Evolutionary conservation across 2,888 invertebrate genomes (phyloP), one percentile per base, ranked within the genome.

Genomic region (Cotesia congregata): DNA sequence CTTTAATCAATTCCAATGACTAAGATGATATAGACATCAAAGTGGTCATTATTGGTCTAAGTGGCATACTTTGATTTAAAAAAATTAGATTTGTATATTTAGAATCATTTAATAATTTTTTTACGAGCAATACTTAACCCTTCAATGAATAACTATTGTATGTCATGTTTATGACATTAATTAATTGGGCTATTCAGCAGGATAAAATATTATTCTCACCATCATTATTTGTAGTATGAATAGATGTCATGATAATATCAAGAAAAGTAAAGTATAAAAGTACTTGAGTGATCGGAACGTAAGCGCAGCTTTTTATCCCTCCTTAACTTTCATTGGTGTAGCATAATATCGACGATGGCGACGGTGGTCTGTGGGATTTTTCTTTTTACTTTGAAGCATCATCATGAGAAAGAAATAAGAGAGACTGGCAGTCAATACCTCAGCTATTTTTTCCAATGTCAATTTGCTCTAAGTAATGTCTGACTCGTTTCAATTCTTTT

Each of bases 401-500:
- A 68, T 38, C 30, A 12, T 73, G 59, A 67, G 39, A 67, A 67
- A 65, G 50, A 74, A 67, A 60, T 50, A 50, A 50, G 6, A 50
- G 12, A 50, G 12, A 50, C 50, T 50, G 74, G 39, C 9, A 67
- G 68, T 17, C 38, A 74, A 67, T 38, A 38, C 17, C 17, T 41
- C 12, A 67, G 30, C 41, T 17, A 61, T 61, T 50, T 41, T 12
- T 59, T 61, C 30, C 30, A 67, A 64, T 20, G 72, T 64, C 74
- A 61, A 68, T 74, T 74, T 74, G 61, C 68, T 74, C 68, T 5
- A 7, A 67, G 67, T 17, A 68, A 68, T 61, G 39, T 74, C 40
- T 38, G 41, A 74, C 74, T 74, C 39, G 59, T 59, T 68, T 74
- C 60, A 59, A 60, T 59, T 67, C 39, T 74, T 74, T 73, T 59